phyloP scores from a whole-genome alignment of 2,113 vertebrate genomes.

The Cygnus atratus region DNA sequence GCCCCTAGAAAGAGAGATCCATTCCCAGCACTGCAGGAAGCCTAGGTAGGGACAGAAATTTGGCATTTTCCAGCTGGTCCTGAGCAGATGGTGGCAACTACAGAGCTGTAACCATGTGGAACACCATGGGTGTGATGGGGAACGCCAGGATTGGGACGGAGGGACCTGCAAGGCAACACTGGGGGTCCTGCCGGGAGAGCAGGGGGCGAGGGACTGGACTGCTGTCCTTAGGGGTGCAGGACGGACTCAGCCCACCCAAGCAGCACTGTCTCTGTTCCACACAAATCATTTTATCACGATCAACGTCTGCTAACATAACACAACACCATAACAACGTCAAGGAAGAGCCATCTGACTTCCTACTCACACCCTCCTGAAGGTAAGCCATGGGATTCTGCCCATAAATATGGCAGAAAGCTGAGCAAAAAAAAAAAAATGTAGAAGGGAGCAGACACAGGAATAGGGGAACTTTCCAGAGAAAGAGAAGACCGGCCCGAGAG shows the following conservation, averaged over 20 bases:
- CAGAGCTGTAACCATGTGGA: not conserved
- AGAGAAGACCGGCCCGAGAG: not conserved
- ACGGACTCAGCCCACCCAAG: not conserved
- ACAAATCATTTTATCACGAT: not conserved
- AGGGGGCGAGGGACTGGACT: not conserved
- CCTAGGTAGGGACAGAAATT: not conserved
- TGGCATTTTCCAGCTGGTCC: not conserved
- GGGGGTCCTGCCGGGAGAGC: not conserved
- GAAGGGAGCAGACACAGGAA: not conserved
- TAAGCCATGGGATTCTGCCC: not conserved
- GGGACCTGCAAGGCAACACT: not conserved
- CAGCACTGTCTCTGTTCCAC: not conserved
- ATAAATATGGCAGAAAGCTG: not conserved
- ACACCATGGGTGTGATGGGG: too few relatives aligned
- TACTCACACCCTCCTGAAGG: not conserved
- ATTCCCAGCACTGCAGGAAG: not conserved
- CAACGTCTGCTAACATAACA: not conserved
- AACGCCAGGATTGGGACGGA: not conserved
- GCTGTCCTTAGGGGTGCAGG: not conserved
- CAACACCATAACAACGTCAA: not conserved
- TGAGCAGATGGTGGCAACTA: not conserved
- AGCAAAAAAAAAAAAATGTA: not conserved
- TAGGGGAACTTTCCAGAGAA: not conserved
- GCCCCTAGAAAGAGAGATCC: not conserved
- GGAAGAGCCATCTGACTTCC: not conserved